phyloP scores from a whole-genome alignment of 2,113 vertebrate species.

The Chionomys nivalis region DNA sequence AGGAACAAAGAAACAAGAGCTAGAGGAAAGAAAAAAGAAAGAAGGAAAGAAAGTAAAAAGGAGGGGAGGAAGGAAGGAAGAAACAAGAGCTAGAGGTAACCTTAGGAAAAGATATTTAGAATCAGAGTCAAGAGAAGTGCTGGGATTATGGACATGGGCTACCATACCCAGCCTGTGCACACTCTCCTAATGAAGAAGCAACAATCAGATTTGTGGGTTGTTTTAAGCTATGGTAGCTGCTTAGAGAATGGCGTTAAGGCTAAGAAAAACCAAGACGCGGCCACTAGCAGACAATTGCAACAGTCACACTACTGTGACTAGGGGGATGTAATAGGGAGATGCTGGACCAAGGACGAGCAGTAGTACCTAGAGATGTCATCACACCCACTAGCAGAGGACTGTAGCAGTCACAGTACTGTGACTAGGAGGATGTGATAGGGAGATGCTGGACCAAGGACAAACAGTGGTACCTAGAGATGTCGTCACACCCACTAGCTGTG shows the following conservation, averaged over 20 bases:
- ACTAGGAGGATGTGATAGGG: neutral
- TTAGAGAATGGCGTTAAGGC: neutral
- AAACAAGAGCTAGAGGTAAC: neutral
- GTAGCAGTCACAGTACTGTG: neutral
- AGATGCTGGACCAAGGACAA: neutral
- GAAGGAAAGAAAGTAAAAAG: too few species aligned
- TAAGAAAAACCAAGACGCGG: neutral
- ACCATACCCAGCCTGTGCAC: neutral
- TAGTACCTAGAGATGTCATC: neutral
- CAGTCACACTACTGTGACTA: neutral
- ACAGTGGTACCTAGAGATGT: neutral
- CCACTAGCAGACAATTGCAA: neutral
- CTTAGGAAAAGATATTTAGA: neutral
- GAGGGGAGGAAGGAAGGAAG: too few species aligned
- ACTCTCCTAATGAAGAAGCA: neutral
- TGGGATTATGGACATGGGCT: neutral
- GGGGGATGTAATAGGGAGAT: neutral
- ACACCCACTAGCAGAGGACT: too few species aligned
- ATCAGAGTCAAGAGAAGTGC: neutral
- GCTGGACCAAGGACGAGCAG: neutral
- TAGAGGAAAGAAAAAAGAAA: too few species aligned
- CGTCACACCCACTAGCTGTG: neutral
- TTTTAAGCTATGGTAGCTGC: neutral
- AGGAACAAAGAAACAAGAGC: too few species aligned
- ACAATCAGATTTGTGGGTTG: neutral